Conservation (phyloP, 2,113 vertebrate species). For the Spizaetus ornatus region DNA sequence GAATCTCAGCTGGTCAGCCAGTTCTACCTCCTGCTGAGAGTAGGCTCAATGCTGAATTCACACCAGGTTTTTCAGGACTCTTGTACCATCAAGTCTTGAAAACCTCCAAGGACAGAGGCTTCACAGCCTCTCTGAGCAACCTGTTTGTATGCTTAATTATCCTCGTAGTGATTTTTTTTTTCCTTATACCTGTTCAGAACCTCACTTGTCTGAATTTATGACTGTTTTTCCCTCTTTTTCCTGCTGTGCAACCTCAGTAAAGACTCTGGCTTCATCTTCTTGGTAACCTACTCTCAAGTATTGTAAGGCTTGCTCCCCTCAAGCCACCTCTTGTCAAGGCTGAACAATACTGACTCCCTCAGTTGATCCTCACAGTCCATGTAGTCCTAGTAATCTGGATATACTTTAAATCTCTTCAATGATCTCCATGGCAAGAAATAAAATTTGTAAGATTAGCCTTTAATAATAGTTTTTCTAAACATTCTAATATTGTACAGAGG, state of each 20-base stretch:
- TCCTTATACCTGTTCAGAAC: not conserved
- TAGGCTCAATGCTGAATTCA: not conserved
- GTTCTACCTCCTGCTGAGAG: not conserved
- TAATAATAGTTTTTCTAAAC: not conserved
- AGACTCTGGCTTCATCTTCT: not conserved
- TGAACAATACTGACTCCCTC: fast-evolving
- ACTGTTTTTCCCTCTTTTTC: not conserved
- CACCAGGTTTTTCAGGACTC: not conserved
- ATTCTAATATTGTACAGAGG: not conserved
- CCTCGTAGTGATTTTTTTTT: not conserved
- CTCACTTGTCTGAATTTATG: not conserved
- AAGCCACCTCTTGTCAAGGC: not conserved
- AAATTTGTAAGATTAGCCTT: not conserved
- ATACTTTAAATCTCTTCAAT: not conserved
- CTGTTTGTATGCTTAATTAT: not conserved
- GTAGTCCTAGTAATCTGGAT: not conserved
- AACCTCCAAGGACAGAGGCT: not conserved
- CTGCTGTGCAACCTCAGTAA: not conserved
- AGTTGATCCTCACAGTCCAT: not conserved
- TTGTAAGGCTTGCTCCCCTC: not conserved
- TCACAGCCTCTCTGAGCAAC: not conserved
- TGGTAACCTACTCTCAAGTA: not conserved
- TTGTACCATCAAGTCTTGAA: not conserved
- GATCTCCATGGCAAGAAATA: not conserved
- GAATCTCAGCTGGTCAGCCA: not conserved